A percentile compares a stretch with the other conserved stretches of the same genome.
Conservation (phyloP, 2,888 invertebrate species). For the Perithous albicinctus region DNA sequence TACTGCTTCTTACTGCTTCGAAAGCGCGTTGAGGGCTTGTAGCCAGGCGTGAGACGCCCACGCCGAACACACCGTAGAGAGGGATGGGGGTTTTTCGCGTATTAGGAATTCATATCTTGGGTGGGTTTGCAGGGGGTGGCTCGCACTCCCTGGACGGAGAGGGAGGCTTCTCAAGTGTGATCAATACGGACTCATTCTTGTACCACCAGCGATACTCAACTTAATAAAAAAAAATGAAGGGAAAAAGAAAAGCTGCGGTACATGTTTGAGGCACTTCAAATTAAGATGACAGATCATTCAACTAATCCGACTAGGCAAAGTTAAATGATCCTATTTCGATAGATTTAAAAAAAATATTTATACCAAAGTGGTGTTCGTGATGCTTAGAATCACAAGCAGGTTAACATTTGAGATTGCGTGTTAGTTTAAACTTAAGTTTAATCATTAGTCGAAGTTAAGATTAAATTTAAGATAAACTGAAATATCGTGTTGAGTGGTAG, state of each 20-base stretch:
- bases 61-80: constrained; percentile 44
- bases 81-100: constrained; percentile 70
- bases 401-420: no score
- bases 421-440: no score
- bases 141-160: constrained; percentile 26
- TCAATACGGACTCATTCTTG: constrained; percentile 81
- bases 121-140: constrained; percentile 65
- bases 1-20: constrained; percentile 67
- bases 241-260: not conserved
- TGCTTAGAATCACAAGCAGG: no score
- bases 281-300: not conserved
- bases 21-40: constrained; percentile 67
- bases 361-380: no score
- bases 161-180: constrained; percentile 79
- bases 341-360: no score
- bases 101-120: constrained; percentile 83
- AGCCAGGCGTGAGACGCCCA: constrained; percentile 59
- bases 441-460: not conserved
- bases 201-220: constrained; percentile 81
- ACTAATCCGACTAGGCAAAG: not conserved
- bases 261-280: not conserved
- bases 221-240: constrained; percentile 31
- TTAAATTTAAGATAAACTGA: not conserved
- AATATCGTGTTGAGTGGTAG: not conserved
- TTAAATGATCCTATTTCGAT: no score